Base-by-base conservation (phyloP, 2,888 invertebrate genomes). In the Belgica antarctica region DNA sequence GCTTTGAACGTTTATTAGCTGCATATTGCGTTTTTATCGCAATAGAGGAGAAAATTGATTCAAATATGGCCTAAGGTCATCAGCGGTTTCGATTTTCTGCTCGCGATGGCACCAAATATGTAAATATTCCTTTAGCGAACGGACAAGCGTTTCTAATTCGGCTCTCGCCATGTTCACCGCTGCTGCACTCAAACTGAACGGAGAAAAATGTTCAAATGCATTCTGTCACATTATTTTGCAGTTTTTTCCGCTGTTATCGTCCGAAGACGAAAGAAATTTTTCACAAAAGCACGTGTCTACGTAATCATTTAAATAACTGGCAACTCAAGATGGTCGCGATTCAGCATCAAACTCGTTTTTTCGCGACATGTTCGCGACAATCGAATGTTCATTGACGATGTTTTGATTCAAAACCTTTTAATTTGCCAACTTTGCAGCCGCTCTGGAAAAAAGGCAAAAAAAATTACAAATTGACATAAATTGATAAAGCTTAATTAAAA, bases 401-500 rank as follows among this genome's bases (percentile, higher is more conserved):
- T 7, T 5, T 52, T 5, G 24, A 52, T 22, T 52, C 8, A 17
- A 3, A 52, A 10, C 24, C 24, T 22, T 24, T 24, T 10, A 52
- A 52, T n/a, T 52, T 52, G 34, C 34, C 52, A 52, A 52, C 7
- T 10, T 3, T 52, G n/a, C 4, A 46, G 17, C 24, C 22, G 52
- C 52, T 15, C 34, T 7, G 10, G 34, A 34, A 34, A 8, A 10
- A 34, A 34, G 8, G 10, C 2, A 15, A 52, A 52, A 52, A 10
- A 52, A 24, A 52, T 22, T 52, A 52, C 52, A 52, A 52, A 52
- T 52, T 52, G 52, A 17, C 52, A 22, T 52, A 52, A 52, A 41
- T 52, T 52, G 52, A 52, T 52, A 52, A 52, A 52, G 52, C 52
- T 52, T 52, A 52, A 52, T 52, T 52, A 52, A 52, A 15, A 10